A percentile compares a stretch with the other conserved stretches of the same genome.
Conservation (phyloP, 64 coral and sea anemone genomes). For the Porites australiensis region DNA sequence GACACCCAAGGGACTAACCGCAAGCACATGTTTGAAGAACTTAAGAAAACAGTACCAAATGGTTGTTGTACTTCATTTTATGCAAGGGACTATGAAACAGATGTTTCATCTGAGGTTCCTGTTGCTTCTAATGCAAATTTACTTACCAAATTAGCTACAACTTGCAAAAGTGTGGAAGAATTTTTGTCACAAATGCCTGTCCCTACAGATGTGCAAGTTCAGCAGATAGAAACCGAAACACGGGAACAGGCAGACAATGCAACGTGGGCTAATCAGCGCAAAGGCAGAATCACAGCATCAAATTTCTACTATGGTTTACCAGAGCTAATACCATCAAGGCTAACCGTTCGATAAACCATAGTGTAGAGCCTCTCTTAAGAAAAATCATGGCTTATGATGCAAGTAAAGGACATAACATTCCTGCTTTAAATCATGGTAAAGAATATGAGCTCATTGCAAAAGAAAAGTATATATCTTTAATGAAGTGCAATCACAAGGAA, state of each 20-base stretch:
- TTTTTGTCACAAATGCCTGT: slow-evolving; percentile 9
- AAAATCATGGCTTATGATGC: slow-evolving; percentile 15
- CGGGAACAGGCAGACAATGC: neutral
- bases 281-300: slow-evolving; percentile 34
- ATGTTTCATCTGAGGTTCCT: neutral
- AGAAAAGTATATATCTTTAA: neutral
- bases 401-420: neutral
- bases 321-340: slow-evolving; percentile 6
- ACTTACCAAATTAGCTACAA: slow-evolving; percentile 4
- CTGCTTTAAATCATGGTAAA: slow-evolving; percentile 23
- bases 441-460: slow-evolving; percentile 33
- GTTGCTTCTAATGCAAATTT: neutral
- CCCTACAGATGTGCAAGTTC: neutral
- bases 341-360: neutral
- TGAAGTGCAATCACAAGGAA: slow-evolving; percentile 20
- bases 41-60: slow-evolving; percentile 7
- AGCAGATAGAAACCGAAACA: neutral
- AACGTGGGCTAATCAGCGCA: neutral
- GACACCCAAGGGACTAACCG: neutral
- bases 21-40: slow-evolving; percentile 17
- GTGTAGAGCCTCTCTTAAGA: slow-evolving; percentile 12
- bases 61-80: slow-evolving; percentile 10
- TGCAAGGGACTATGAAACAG: neutral
- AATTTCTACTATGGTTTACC: slow-evolving; percentile 39
- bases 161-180: slow-evolving; percentile 14